Base-by-base conservation (phyloP, 1,140 invertebrate species). In the Drosophila grimshawi region DNA sequence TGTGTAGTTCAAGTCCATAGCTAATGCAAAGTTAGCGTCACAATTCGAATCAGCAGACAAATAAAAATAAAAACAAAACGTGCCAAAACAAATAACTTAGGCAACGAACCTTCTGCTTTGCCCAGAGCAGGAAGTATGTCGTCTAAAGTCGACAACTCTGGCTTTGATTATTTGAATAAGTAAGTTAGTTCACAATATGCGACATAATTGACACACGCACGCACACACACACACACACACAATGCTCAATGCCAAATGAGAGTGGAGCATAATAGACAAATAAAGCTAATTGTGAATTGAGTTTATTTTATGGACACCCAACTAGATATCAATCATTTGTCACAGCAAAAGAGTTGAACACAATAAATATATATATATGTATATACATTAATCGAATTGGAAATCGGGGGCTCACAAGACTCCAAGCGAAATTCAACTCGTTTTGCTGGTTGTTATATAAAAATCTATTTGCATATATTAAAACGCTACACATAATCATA, bases 261-360 rank as follows among this genome's bases (percentile, higher is more conserved):
- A 67, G 74, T 41, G 48, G 53, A 43, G 29, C 45, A 43, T 10
- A 46, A 72, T 62, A 63, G 61, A 77, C 57, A 83, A 59, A 85
- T 78, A 33, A 53, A 67, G 65, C 52, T 74, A 85, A 86, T 81
- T 85, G 75, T 78, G 73, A 39, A 81, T 19, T 19, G 19, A 19
- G 19, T 19, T 19, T 19, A 19, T 19, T 19, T 19, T 19, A 19
- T 29, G 69, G 48, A 59, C 55, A 49, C 63, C 19, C 19, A 75
- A 66, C 39, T n/a, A 61, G 68, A 74, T 75, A 86, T 85, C 82
- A 85, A 86, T 85, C 81, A 86, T 68, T 68, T 71, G 76, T 71
- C 78, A 73, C 29, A 61, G 10, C 19, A 41, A 41, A 10, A 11
- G 10, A 52, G 48, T 0, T 10, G 7, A 19, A 55, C 2, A 41